phyloP scores from a whole-genome alignment of 2,888 invertebrate species.

The Pollenia labialis region DNA sequence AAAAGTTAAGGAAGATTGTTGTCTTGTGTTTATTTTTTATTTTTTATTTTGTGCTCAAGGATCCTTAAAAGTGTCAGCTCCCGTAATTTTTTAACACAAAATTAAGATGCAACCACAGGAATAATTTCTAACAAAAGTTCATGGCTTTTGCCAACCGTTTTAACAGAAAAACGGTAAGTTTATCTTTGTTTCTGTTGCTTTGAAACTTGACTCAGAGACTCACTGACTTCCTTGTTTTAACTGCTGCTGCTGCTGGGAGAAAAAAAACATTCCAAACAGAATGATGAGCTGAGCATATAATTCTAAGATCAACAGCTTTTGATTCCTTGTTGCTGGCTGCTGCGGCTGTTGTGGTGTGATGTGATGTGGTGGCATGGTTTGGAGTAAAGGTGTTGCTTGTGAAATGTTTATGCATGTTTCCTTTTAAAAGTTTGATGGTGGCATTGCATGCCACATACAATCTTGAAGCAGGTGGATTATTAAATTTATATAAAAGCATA shows the following conservation, averaged over 20 bases:
- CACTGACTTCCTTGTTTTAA: conserved; percentile 64
- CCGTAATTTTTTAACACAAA: conserved; percentile 58
- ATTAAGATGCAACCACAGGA: conserved; percentile 68
- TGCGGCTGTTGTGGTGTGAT: not conserved
- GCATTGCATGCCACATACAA: conserved; percentile 73
- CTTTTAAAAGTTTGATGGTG: conserved; percentile 69
- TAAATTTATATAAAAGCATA: conserved; percentile 20
- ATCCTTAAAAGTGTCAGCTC: conserved; percentile 69
- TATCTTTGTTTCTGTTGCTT: not conserved
- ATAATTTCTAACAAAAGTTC: conserved; percentile 58
- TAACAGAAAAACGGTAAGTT: conserved; percentile 36
- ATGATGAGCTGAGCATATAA: conserved; percentile 49
- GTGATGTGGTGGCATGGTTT: not conserved
- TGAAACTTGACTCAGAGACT: not conserved
- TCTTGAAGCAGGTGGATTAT: conserved; percentile 72
- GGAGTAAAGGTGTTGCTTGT: conserved; percentile 40
- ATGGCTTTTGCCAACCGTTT: conserved; percentile 45
- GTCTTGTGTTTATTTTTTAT: conserved; percentile 42
- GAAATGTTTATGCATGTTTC: conserved; percentile 50
- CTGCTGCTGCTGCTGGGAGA: conserved; percentile 28
- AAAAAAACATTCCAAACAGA: not conserved
- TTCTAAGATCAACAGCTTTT: conserved; percentile 32
- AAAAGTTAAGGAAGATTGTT: conserved; percentile 30
- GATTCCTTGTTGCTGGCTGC: conserved; percentile 24
- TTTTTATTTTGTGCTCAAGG: conserved; percentile 29